Percentiles rank a stretch among this genome's conserved stretches.
Conservation (phyloP, 1,140 invertebrate species). For the Panagrolaimus sp. region DNA sequence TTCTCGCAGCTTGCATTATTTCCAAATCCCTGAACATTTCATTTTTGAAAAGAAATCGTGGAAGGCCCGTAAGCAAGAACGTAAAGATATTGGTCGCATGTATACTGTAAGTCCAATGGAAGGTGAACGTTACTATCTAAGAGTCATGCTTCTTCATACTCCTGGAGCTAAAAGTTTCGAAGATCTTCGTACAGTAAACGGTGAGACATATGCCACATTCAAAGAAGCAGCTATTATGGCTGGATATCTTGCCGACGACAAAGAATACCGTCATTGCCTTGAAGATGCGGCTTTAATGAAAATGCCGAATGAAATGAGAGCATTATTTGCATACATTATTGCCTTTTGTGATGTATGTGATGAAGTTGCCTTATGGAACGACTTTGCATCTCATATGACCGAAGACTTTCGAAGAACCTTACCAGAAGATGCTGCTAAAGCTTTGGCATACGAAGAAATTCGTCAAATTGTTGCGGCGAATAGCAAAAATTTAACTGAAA, state of each 20-base stretch:
- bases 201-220: constrained; percentile 19
- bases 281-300: neutral
- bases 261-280: constrained; percentile 25
- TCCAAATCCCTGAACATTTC: constrained; percentile 54
- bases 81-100: constrained; percentile 37
- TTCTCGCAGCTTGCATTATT: constrained; percentile 35
- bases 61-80: constrained; percentile 3
- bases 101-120: constrained; percentile 33
- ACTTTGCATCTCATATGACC: constrained; percentile 18
- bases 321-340: constrained; percentile 23
- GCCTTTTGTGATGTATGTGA: constrained; percentile 1
- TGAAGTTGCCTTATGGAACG: constrained; percentile 26
- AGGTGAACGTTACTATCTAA: constrained; percentile 37
- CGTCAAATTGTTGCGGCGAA: neutral
- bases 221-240: constrained; percentile 12
- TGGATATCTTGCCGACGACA: constrained; percentile 19
- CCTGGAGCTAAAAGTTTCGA: constrained; percentile 36
- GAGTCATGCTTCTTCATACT: constrained; percentile 40
- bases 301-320: constrained; percentile 23
- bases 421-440: neutral
- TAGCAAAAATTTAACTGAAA: neutral
- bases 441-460: neutral
- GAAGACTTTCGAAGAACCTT: constrained; percentile 22
- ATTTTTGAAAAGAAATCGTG: constrained; percentile 12
- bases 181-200: constrained; percentile 38